phyloP scores from a whole-genome alignment of 2,113 vertebrate genomes.

The Rhegmatorhina hoffmannsi region DNA sequence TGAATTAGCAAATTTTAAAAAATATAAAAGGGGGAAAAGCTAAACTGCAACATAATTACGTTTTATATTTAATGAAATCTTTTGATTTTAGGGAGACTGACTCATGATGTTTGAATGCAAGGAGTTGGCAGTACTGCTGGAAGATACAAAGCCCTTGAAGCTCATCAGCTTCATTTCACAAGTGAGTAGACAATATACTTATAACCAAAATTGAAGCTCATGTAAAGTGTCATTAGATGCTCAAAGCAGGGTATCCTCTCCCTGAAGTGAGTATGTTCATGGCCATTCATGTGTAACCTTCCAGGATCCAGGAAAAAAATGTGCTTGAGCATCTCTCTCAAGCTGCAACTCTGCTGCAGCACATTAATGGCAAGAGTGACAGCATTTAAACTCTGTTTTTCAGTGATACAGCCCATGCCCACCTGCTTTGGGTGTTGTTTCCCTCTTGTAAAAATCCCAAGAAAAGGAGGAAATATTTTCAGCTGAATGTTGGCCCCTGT shows the following conservation, averaged over 20 bases:
- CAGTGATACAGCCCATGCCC: not conserved
- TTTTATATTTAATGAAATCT: conserved; percentile 18
- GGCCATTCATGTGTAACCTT: not conserved
- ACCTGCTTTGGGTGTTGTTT: not conserved
- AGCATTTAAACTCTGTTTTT: not conserved
- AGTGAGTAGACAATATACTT: not conserved
- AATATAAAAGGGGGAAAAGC: not conserved
- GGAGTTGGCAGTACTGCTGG: not conserved
- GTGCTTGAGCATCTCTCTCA: not conserved
- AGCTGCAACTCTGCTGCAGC: not conserved
- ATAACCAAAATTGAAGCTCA: not conserved
- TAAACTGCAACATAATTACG: not conserved
- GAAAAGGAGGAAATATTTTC: not conserved
- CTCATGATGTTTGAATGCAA: not conserved
- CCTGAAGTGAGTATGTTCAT: not conserved
- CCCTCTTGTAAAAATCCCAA: not conserved
- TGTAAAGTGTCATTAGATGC: not conserved
- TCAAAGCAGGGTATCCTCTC: not conserved
- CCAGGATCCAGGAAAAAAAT: not conserved
- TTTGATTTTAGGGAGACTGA: not conserved
- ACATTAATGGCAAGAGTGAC: not conserved
- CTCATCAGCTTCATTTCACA: not conserved
- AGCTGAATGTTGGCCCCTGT: not conserved
- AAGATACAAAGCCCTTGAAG: not conserved
- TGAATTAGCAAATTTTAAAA: not conserved